A percentile compares a stretch with the other conserved stretches of the same genome.
Conservation (phyloP, 1,140 invertebrate genomes). For the Calephelis nemesis region DNA sequence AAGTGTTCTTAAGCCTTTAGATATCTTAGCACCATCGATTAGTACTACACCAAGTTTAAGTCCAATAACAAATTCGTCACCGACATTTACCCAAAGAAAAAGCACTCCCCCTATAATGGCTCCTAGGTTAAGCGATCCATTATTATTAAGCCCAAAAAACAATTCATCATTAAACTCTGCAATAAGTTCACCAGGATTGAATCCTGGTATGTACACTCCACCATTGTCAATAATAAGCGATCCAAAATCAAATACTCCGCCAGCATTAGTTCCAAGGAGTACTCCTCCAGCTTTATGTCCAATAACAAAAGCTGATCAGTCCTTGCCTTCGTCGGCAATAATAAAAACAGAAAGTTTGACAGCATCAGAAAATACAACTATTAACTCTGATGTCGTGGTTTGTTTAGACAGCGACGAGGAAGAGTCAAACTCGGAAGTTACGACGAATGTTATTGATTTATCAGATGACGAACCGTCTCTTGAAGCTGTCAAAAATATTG, state of each 20-base stretch:
- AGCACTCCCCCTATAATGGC: not conserved
- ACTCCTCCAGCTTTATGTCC: slow-evolving; percentile 3
- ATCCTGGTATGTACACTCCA: not conserved
- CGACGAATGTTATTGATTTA: slow-evolving; percentile 34
- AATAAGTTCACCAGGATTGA: too few relatives aligned
- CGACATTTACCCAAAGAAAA: not conserved
- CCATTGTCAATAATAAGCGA: slow-evolving; percentile 1
- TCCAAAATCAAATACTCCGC: not conserved
- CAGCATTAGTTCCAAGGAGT: not conserved
- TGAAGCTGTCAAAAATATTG: not conserved
- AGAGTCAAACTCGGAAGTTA: slow-evolving; percentile 17
- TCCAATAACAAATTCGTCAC: not conserved
- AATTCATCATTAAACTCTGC: too few relatives aligned
- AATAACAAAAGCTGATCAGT: not conserved
- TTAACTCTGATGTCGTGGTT: slow-evolving; percentile 34
- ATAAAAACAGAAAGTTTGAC: slow-evolving; percentile 28
- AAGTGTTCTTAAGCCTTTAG: not conserved
- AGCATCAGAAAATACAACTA: slow-evolving; percentile 6
- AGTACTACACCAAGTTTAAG: slow-evolving; percentile 1
- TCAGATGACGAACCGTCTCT: slow-evolving; percentile 33
- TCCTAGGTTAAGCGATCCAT: not conserved
- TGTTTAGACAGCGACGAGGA: slow-evolving; percentile 67
- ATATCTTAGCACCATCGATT: not conserved
- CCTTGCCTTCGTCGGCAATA: slow-evolving; percentile 12
- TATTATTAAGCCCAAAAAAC: not conserved